These are phyloP conservation scores for Saxidomus purpurata DNA, from an alignment of 1,140 invertebrate species.

Conservation along the genomic window DNA sequence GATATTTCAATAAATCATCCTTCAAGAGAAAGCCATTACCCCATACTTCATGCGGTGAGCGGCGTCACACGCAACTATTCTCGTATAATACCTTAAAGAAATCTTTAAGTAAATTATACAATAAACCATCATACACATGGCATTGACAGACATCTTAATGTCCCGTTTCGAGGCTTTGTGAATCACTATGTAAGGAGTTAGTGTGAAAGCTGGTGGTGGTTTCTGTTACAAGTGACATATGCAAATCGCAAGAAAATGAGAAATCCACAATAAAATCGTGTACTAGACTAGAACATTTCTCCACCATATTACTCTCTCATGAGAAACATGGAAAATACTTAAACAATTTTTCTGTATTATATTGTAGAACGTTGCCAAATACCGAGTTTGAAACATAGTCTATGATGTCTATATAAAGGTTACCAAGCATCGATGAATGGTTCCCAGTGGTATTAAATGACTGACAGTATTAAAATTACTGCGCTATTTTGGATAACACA, in stretches of 20 bases:
- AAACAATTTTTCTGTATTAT: background rate
- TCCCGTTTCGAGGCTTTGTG: background rate
- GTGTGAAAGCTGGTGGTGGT: background rate
- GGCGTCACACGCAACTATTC: background rate
- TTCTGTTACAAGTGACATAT: slow-evolving; percentile 8
- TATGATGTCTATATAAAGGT: background rate
- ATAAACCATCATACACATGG: background rate
- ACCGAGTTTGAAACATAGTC: background rate
- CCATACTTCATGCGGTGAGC: background rate
- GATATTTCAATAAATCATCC: background rate
- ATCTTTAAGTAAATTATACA: background rate
- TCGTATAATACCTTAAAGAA: background rate
- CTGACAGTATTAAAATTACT: background rate
- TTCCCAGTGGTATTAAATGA: background rate
- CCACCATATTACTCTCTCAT: background rate
- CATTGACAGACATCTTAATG: slow-evolving; percentile 3
- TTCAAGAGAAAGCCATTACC: background rate
- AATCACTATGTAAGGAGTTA: background rate
- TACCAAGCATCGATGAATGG: background rate
- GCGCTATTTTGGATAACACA: background rate
- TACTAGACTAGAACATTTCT: background rate
- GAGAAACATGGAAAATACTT: background rate
- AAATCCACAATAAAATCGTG: background rate
- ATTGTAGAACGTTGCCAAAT: background rate
- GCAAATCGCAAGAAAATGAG: background rate